Percentiles rank a stretch among this genome's conserved stretches.
Evolutionary conservation across 2,113 vertebrate species (phyloP).

Genomic region (Apodemus sylvaticus): DNA sequence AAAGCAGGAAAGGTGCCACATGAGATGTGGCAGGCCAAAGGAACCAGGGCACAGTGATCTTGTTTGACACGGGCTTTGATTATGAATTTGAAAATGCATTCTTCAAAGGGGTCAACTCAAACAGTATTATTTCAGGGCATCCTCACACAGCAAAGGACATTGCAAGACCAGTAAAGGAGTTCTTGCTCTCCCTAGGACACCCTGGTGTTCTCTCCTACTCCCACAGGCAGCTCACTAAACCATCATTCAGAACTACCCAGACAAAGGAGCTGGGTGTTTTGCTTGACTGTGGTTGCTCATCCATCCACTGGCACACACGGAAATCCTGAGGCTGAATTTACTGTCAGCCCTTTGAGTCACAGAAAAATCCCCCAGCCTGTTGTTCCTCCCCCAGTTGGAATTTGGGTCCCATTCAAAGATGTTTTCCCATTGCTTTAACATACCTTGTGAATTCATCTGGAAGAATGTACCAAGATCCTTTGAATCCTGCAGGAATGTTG

Average conservation of each 20-base stretch:
- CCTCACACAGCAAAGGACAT: not conserved
- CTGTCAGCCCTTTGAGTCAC: conserved; percentile 68
- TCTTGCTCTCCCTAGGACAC: not conserved
- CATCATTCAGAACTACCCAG: not conserved
- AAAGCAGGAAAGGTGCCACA: not conserved
- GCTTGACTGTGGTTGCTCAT: conserved; percentile 43
- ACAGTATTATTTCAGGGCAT: not conserved
- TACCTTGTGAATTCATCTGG: conserved; percentile 74
- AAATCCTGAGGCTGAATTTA: conserved; percentile 55
- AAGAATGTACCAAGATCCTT: conserved; percentile 75
- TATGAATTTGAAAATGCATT: not conserved
- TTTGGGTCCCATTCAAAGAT: conserved; percentile 55
- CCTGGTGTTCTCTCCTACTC: not conserved
- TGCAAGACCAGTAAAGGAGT: not conserved
- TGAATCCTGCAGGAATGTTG: conserved; percentile 72
- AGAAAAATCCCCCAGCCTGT: not conserved
- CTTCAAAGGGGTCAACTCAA: not conserved
- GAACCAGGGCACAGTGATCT: not conserved
- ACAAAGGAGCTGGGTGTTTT: not conserved
- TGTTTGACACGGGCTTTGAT: not conserved
- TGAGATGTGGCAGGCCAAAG: not conserved
- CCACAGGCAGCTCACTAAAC: not conserved
- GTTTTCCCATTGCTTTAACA: conserved; percentile 33
- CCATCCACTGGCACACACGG: not conserved
- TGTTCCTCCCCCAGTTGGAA: conserved; percentile 16